Evolutionary conservation across 2,888 invertebrate species (phyloP), one percentile per base, ranked within the genome.

Genomic region (Teleogryllus oceanicus): DNA sequence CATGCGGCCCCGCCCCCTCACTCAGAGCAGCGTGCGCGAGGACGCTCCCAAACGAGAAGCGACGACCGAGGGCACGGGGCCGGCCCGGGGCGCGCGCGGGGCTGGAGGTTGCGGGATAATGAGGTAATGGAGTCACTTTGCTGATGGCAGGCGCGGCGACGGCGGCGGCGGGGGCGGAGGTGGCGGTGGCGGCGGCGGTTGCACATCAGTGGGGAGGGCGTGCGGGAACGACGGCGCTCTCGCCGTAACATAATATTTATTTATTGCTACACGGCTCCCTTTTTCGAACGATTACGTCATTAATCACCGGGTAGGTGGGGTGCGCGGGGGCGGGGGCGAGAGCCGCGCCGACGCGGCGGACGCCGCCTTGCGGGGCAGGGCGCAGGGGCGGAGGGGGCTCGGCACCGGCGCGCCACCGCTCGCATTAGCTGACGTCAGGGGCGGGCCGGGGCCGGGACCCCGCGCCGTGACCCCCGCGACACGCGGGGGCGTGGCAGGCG

Each of bases 371-470:
- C 82, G 78, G 82, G 80, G 81, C 79, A 79, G 80, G 79, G 78
- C 82, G 83, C 83, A 83, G 83, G 83, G 84, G 83, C 83, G 80
- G 79, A 80, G 76, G 78, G 79, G 76, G 50, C 82, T 84, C 83
- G 83, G 84, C 84, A 83, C 62, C 80, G 76, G 78, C 49, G 78
- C 77, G 76, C 80, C 62, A 81, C 82, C 84, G 84, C 85, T 86
- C 62, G 62, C 62, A 62, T 62, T 62, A 62, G 13, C 62, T 62
- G 62, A 62, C 62, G 62, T 62, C 62, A 62, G 62, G 62, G 62
- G 62, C 62, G 62, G 62, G 62, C 62, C 62, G 13, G 62, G 62
- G 62, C 62, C 16, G 13, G 62, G 13, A 37, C 37, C 37, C 37
- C 37, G 37, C 37, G 37, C 37, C 37, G 37, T 37, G 37, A 37